Evolutionary conservation across 2,113 vertebrate genomes (phyloP), one percentile per base, ranked within the genome.

Genomic region (Cichladusa arquata): DNA sequence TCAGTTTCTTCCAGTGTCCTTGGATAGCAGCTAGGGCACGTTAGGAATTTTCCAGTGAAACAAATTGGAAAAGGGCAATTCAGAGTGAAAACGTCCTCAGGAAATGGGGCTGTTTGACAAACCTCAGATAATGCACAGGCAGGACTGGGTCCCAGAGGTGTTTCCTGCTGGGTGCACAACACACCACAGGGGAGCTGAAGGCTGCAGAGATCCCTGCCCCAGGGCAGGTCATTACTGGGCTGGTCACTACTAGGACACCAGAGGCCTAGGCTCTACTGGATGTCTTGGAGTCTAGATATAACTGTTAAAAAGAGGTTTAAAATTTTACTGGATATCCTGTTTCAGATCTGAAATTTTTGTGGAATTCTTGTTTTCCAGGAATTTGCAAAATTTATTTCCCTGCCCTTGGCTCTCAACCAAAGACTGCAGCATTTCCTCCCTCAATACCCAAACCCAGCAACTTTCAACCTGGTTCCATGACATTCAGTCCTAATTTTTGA

Each of bases 21-120:
- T 83, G 48, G 33, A 45, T 31, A 80, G 56, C 44, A 88, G 54
- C 74, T 82, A 54, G 64, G 8, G 51, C 81, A 83, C 0, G 9
- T 38, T 73, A 86, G 69, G 83, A 93, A 81, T 95, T 96, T 94
- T 92, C 77, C 91, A 78, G 69, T 6, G 42, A 81, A 86, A 72
- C 15, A 51, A 60, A n/a, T 6, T 60, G 56, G 60, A 74, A 88
- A 86, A 89, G 17, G 28, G 29, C 34, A 90, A 78, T 71, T 84
- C 38, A 64, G 69, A 86, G 28, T 33, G 47, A 84, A 93, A 92
- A 47, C 1, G 17, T 71, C 56, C 64, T 84, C 42, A 60, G 88
- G 79, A 95, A 96, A 80, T 34, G 24, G 9, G 31, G 90, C 72
- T 80, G 62, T 76, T 54, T 91, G 81, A 90, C 48, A 73, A 12